Base-by-base conservation (phyloP, 2,888 invertebrate genomes). In the Mythimna loreyi region DNA sequence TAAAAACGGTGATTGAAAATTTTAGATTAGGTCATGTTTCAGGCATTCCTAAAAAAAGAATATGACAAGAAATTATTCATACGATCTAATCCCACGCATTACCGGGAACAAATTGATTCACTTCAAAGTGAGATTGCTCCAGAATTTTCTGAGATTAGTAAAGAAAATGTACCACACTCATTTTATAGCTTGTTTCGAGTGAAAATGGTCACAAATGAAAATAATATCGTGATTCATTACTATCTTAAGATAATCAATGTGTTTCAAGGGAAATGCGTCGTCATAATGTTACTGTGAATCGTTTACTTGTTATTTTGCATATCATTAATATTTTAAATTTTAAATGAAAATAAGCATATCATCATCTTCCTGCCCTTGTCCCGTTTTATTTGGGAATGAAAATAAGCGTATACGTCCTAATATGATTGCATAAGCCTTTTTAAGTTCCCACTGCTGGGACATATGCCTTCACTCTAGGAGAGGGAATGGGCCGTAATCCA, bases 61-160 rank as follows among this genome's bases (percentile, higher is more conserved):
- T 33, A 33, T 76, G 52, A 58, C 21, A 40, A 40, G 8, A 57
- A 40, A 30, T 19, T 19, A 68, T 45, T 47, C 16, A 43, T 62
- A 8, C 50, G 21, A 11, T 47, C 25, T 40, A 0, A 4, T 30
- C 77, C 19, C 50, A 36, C 47, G 19, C 40, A 19, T 45, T 77
- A 21, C 71, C 1, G 21, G 21, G 16, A 70, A 77, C 21, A n/a
- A 0, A n/a, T 71, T 71, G 78, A 72, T 59, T 59, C 78, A 77
- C 25, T 40, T 33, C 19, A 45, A 9, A 47, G 25, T 19, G n/a
- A 21, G 19, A 40, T n/a, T 58, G n/a, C 30, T 47, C 19, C 53
- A 75, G 55, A 70, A 45, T 45, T 23, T 30, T 61, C n/a, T 3
- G 23, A 36, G 3, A 23, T 36, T 28, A n/a, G 1, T 9, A 19